Conservation (phyloP, 1,140 invertebrate genomes). For the Scylla paramamosain region DNA sequence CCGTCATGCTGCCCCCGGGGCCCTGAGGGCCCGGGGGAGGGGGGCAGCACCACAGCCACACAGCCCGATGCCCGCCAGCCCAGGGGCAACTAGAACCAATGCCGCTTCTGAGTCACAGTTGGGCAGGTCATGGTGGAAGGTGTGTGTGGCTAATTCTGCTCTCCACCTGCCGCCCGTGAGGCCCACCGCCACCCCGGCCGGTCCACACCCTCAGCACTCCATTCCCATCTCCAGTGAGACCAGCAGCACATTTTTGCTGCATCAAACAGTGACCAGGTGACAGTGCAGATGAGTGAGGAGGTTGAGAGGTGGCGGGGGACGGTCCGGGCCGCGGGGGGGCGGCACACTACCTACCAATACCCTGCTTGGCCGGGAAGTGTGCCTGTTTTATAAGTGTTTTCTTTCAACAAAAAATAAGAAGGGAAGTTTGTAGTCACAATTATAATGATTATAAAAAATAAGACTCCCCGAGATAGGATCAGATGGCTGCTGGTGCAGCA, state of each 20-base stretch:
- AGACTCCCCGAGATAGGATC: background rate
- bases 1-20: background rate
- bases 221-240: background rate
- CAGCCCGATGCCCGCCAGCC: background rate
- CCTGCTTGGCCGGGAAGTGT: background rate
- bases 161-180: background rate
- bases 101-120: constrained; percentile 49
- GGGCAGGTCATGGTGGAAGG: constrained; percentile 37
- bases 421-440: background rate
- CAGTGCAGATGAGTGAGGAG: background rate
- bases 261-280: background rate
- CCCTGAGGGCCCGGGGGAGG: no score
- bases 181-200: background rate
- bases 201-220: constrained; percentile 35
- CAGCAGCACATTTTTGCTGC: background rate
- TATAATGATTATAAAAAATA: background rate
- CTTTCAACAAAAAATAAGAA: constrained; percentile 1
- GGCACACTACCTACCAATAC: background rate
- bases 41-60: background rate
- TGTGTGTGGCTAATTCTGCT: constrained; percentile 1
- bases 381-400: background rate
- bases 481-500: background rate
- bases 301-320: background rate
- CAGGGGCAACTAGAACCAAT: constrained; percentile 23
- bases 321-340: background rate